Conservation (phyloP, 1,140 invertebrate species). For the Carposina sasakii region DNA sequence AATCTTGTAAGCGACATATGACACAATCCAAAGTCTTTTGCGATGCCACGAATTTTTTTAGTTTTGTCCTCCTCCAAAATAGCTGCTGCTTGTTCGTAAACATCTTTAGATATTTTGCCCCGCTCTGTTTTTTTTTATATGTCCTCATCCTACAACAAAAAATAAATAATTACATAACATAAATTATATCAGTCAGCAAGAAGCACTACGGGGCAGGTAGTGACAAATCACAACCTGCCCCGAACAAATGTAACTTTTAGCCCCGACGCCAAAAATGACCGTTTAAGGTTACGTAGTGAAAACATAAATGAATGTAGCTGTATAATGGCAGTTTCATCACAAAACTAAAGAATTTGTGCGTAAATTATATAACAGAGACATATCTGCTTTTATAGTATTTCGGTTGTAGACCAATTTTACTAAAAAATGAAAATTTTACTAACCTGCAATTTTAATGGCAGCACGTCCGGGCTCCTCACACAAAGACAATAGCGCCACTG, state of each 20-base stretch:
- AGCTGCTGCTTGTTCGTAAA: slow-evolving; percentile 15
- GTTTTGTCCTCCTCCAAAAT: slow-evolving; percentile 14
- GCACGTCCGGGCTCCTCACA: slow-evolving; percentile 8
- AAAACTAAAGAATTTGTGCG: slow-evolving; percentile 4
- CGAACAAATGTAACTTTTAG: slow-evolving; percentile 14
- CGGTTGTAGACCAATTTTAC: slow-evolving; percentile 13
- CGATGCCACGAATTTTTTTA: no score
- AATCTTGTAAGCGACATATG: slow-evolving; percentile 16
- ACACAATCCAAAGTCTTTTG: slow-evolving; percentile 16
- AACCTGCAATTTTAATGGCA: slow-evolving; percentile 15
- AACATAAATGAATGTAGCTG: slow-evolving; percentile 14
- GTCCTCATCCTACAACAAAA: no score
- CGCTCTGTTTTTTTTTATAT: slow-evolving; percentile 17
- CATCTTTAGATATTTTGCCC: slow-evolving; percentile 18
- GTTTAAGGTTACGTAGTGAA: slow-evolving; percentile 15
- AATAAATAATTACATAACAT: slow-evolving; percentile 4
- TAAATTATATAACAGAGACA: slow-evolving; percentile 6
- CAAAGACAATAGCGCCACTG: slow-evolving; percentile 9
- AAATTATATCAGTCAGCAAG: slow-evolving; percentile 13
- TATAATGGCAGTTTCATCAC: slow-evolving; percentile 7
- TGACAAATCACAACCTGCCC: no score
- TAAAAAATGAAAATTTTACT: slow-evolving; percentile 14
- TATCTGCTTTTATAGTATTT: slow-evolving; percentile 11
- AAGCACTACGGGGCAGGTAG: slow-evolving; percentile 17
- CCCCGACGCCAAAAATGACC: slow-evolving; percentile 15